Conservation (phyloP, 2,113 vertebrate species). For the Pygoscelis antarcticus region DNA sequence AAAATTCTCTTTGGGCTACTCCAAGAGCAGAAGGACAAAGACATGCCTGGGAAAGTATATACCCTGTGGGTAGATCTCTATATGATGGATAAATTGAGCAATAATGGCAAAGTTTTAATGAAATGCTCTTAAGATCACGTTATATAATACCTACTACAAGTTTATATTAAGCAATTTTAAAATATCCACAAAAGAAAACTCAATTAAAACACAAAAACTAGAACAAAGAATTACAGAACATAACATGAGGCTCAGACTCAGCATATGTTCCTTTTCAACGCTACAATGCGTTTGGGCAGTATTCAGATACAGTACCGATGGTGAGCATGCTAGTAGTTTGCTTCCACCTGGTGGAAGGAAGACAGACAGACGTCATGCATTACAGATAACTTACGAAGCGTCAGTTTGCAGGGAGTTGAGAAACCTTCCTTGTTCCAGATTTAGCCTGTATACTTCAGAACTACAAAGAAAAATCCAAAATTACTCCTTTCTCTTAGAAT, state of each 20-base stretch:
- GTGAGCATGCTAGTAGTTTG: background rate
- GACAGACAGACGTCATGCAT: background rate
- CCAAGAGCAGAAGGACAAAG: slow-evolving; percentile 44
- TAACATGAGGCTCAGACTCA: background rate
- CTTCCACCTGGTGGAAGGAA: slow-evolving; percentile 72
- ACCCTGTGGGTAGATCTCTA: slow-evolving; percentile 30
- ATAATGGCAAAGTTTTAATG: slow-evolving; percentile 17
- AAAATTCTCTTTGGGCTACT: background rate
- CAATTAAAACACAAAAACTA: slow-evolving; percentile 1
- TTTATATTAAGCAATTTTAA: slow-evolving; percentile 17
- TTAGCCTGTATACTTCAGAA: slow-evolving; percentile 92
- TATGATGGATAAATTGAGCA: slow-evolving; percentile 26
- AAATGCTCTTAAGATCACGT: background rate
- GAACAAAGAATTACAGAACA: background rate
- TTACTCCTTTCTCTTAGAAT: background rate
- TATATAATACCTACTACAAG: slow-evolving; percentile 11
- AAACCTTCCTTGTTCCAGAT: slow-evolving; percentile 94
- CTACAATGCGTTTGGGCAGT: background rate
- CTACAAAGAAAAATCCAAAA: slow-evolving; percentile 65
- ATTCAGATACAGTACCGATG: background rate
- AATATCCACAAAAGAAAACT: background rate
- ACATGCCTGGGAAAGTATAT: slow-evolving; percentile 41
- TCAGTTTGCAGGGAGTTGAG: slow-evolving; percentile 93
- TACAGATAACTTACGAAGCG: slow-evolving; percentile 83
- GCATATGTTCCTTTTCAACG: background rate